phyloP scores from a whole-genome alignment of 1,140 invertebrate species.

The Akabosia matsudoensis region DNA sequence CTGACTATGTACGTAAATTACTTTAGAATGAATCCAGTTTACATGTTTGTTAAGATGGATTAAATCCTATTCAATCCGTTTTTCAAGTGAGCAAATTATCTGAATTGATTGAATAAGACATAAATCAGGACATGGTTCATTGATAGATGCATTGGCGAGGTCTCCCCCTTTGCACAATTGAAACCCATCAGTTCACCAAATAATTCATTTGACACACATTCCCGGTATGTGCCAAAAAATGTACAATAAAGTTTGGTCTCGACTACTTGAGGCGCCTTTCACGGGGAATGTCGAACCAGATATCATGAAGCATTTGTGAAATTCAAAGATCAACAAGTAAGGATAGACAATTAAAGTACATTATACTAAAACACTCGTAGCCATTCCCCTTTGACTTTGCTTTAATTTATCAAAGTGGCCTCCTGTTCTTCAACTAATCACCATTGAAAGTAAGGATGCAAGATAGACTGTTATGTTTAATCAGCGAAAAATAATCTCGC shows the following conservation, averaged over 20 bases:
- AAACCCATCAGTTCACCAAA: neutral
- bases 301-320: too few species aligned
- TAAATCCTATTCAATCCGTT: neutral
- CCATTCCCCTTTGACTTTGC: neutral
- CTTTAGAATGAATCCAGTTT: too few species aligned
- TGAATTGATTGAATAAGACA: constrained; percentile 21
- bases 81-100: neutral
- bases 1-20: too few species aligned
- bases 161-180: neutral
- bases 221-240: neutral
- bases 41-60: constrained; percentile 1
- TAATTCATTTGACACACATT: neutral
- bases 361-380: neutral
- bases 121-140: constrained; percentile 1
- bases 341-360: too few species aligned
- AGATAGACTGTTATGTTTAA: neutral
- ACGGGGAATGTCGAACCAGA: too few species aligned
- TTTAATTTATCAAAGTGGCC: neutral
- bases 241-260: too few species aligned
- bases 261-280: too few species aligned
- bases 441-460: neutral
- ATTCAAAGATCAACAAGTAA: too few species aligned
- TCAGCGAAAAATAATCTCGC: neutral
- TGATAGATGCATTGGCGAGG: neutral
- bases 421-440: neutral